A percentile compares a stretch with the other conserved stretches of the same genome.
Conservation (phyloP, 92 coral and sea anemone genomes). For the Hydrozoanthus gracilis region DNA sequence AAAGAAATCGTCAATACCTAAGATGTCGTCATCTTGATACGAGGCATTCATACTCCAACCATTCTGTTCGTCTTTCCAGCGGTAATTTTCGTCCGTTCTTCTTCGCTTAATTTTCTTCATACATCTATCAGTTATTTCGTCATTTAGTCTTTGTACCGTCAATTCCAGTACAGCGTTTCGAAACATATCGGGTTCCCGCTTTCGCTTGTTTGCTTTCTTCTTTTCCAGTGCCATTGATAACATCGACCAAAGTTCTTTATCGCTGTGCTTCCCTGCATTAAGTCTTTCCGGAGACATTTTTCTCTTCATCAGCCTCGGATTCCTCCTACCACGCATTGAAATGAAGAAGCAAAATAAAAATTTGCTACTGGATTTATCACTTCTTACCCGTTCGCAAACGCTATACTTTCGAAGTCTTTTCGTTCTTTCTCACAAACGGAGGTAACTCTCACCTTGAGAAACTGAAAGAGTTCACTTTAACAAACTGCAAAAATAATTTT, state of each 20-base stretch:
- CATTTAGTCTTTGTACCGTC: conserved; percentile 90
- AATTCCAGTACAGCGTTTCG: conserved; percentile 89
- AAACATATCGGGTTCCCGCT: conserved; percentile 88
- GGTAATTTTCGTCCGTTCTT: conserved; percentile 82
- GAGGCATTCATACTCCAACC: conserved; percentile 95
- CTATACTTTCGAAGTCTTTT: neutral
- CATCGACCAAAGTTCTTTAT: conserved; percentile 95
- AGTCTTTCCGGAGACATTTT: conserved; percentile 51
- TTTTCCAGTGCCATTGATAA: conserved; percentile 87
- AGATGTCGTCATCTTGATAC: conserved; percentile 82
- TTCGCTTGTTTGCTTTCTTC: conserved; percentile 82
- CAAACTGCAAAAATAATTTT: neutral
- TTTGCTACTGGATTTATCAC: neutral
- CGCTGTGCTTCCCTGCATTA: conserved; percentile 60
- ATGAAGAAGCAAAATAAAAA: conserved; percentile 30
- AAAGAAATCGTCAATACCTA: conserved; percentile 99
- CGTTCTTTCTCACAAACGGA: neutral
- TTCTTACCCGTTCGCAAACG: conserved; percentile 8
- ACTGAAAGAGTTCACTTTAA: neutral
- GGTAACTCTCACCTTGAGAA: conserved; percentile 1
- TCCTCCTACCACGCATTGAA: conserved; percentile 24
- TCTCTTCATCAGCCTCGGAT: conserved; percentile 58
- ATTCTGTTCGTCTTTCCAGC: conserved; percentile 82
- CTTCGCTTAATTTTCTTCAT: conserved; percentile 83
- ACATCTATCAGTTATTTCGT: conserved; percentile 93